A percentile compares a stretch with the other conserved stretches of the same genome.
Conservation (phyloP, 2,797 vertebrate species). For the Micropoecilia bifurca region DNA sequence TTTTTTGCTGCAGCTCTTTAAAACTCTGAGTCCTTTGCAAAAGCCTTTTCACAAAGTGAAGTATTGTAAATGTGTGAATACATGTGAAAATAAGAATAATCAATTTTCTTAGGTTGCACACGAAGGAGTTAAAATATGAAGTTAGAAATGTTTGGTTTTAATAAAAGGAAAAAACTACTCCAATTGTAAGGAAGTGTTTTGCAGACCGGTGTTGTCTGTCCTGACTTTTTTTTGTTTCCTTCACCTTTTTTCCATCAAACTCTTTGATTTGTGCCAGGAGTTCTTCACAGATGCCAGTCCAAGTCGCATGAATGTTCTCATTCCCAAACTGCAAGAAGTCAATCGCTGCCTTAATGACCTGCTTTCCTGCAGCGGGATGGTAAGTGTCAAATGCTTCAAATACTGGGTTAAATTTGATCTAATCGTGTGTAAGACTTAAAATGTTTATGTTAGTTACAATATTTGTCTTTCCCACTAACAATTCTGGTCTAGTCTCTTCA, state of each 20-base stretch:
- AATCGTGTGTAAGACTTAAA: neutral
- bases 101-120: neutral
- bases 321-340: slow-evolving; percentile 93
- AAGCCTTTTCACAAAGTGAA: neutral
- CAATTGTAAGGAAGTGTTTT: neutral
- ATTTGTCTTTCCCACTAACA: neutral
- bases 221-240: neutral
- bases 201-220: neutral
- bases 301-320: slow-evolving; percentile 80
- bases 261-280: slow-evolving; percentile 75
- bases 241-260: neutral
- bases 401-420: neutral
- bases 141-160: neutral
- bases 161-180: neutral
- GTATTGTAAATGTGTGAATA: neutral
- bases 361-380: slow-evolving; percentile 84
- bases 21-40: neutral
- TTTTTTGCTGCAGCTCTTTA: neutral
- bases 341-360: slow-evolving; percentile 90
- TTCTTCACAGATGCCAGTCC: slow-evolving; percentile 80
- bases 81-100: neutral
- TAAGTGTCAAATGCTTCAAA: slow-evolving; percentile 61
- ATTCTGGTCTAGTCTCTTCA: neutral
- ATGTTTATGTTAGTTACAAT: neutral
- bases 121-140: neutral